Base-by-base conservation (phyloP, 2,797 vertebrate species). In the Malurus leucopterus region DNA sequence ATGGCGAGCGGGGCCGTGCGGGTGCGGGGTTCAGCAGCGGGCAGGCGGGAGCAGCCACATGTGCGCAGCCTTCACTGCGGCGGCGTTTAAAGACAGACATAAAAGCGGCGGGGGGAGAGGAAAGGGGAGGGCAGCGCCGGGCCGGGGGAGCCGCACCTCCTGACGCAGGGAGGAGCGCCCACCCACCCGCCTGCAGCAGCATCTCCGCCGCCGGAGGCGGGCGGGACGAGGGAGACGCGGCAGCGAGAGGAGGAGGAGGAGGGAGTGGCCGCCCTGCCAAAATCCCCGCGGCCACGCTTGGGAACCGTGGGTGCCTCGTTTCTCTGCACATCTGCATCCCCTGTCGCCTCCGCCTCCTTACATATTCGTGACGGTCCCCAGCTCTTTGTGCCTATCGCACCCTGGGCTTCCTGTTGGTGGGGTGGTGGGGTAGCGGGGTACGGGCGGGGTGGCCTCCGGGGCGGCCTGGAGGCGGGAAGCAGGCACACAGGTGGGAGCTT, bases 161-260 rank as follows among this genome's bases (percentile, higher is more conserved):
- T 94, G 96, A 95, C 95, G 96, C 95, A 95, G 88, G 78, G 96
- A 90, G 93, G 78, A 92, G 90, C 49, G n/a, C 86, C 81, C 70
- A 73, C 74, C 47, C 80, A 54, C 70, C 81, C 64, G 54, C 71
- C 77, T 8, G 86, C 93, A 44, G 89, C 74, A 78, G 89, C 86
- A 38, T 82, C 81, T 54, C 54, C 44, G 15, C 5, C 5, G 64
- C 75, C 15, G 32, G 71, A 43, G 83, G 88, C 77, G n/a, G 51
- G 47, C 29, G 34, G 38, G 36, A 7, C 22, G 41, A 61, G 22
- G 73, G 4, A 5, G 44, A 4, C 24, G 27, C 21, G 30, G 57
- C 36, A 2, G n/a, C 6, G 6, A 16, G 2, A 11, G 34, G 3
- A 7, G 13, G 3, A 5, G 21, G 3, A 5, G 21, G 13, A 21